phyloP scores from a whole-genome alignment of 2,797 vertebrate genomes.

The Acestrorhynchus altus region DNA sequence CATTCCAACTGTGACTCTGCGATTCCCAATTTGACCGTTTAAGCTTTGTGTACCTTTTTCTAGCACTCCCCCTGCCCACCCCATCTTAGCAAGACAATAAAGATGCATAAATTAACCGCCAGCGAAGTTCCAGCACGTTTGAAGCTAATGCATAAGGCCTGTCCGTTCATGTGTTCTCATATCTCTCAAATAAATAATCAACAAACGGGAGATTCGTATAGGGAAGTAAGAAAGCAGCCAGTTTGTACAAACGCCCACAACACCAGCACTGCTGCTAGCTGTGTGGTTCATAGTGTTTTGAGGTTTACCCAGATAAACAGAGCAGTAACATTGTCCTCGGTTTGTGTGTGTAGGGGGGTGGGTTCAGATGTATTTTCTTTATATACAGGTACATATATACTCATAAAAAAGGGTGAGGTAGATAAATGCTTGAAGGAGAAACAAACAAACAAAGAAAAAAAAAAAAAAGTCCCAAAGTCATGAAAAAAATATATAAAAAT shows the following conservation, averaged over 20 bases:
- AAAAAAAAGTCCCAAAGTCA: conserved; percentile 78
- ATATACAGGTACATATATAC: conserved; percentile 78
- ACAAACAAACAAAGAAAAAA: conserved; percentile 55
- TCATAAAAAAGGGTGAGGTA: conserved; percentile 89
- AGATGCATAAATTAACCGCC: conserved; percentile 48
- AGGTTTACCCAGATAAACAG: conserved; percentile 82
- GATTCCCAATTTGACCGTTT: not conserved
- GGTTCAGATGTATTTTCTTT: conserved; percentile 84
- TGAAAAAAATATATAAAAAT: conserved; percentile 75
- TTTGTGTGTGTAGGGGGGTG: conserved; percentile 68
- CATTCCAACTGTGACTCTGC: not conserved
- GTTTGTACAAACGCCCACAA: conserved; percentile 28
- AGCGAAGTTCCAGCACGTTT: conserved; percentile 46
- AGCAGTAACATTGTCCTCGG: conserved; percentile 76
- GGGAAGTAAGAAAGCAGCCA: conserved; percentile 45
- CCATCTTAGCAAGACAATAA: conserved; percentile 19
- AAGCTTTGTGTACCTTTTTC: not conserved
- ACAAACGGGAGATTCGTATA: conserved; percentile 44
- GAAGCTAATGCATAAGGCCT: conserved; percentile 41
- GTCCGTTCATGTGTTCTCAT: conserved; percentile 18
- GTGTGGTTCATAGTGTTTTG: conserved; percentile 80
- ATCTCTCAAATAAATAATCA: conserved; percentile 65
- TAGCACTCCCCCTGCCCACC: not conserved
- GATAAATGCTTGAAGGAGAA: conserved; percentile 91
- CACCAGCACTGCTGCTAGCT: conserved; percentile 56